Conservation (phyloP, 2,113 vertebrate species). For the Casuarius casuarius region DNA sequence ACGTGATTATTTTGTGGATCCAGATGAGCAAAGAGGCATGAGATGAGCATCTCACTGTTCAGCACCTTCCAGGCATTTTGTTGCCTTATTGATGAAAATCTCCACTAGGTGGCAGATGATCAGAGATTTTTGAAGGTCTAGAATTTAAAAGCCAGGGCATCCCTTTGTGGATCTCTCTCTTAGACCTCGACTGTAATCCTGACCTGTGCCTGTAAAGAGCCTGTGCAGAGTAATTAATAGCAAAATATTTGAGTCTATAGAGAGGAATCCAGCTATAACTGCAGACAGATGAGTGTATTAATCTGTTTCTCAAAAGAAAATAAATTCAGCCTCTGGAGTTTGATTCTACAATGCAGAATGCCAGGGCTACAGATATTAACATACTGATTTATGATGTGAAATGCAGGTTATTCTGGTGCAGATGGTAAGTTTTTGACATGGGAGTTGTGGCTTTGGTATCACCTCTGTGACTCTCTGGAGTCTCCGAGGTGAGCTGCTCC, state of each 20-base stretch:
- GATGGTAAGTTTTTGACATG: background rate
- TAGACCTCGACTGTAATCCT: background rate
- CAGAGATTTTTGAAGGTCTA: background rate
- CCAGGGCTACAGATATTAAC: background rate
- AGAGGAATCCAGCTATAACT: background rate
- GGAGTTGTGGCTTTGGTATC: background rate
- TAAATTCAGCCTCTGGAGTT: background rate
- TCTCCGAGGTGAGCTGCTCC: background rate
- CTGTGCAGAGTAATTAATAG: background rate
- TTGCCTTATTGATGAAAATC: background rate
- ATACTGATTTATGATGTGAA: background rate
- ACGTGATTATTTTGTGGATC: background rate
- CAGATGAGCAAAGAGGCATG: background rate
- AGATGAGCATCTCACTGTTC: background rate
- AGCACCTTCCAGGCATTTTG: background rate
- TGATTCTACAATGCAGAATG: background rate
- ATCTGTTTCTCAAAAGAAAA: background rate
- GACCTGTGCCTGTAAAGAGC: background rate
- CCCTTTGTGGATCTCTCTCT: background rate
- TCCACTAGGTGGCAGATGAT: background rate
- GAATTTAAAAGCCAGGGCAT: background rate
- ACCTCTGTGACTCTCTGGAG: background rate
- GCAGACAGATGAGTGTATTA: accelerated
- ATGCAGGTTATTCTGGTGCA: background rate
- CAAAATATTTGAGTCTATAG: background rate